Percentiles rank a stretch among this genome's conserved stretches.
Conservation (phyloP, 2,797 vertebrate species). For the Myotis myotis region DNA sequence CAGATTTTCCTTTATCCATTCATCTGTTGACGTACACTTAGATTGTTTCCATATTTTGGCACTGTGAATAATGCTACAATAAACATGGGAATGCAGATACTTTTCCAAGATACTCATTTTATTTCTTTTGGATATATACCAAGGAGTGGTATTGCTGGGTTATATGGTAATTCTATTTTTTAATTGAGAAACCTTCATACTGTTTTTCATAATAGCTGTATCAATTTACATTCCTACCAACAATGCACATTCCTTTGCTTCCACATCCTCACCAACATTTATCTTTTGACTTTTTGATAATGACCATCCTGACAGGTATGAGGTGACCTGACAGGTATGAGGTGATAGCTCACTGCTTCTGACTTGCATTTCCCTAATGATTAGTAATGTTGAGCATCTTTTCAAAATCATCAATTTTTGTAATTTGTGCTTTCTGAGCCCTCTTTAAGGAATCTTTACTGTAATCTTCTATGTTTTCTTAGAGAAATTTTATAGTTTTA, state of each 20-base stretch:
- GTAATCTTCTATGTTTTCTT: conserved; percentile 34
- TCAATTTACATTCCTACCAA: background rate
- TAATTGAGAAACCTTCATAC: background rate
- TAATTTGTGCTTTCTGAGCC: background rate
- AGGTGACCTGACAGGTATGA: background rate
- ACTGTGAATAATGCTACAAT: background rate
- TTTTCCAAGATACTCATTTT: background rate
- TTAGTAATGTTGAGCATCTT: background rate
- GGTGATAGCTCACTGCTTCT: background rate
- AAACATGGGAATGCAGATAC: background rate
- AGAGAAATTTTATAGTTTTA: conserved; percentile 4
- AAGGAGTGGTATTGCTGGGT: background rate
- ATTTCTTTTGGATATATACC: background rate
- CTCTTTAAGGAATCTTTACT: conserved; percentile 18
- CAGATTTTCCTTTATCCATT: background rate
- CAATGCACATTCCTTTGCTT: background rate
- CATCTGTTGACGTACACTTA: background rate
- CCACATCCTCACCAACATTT: background rate
- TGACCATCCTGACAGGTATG: background rate
- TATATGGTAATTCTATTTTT: background rate
- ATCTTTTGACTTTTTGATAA: background rate
- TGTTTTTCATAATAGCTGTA: background rate
- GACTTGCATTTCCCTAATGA: background rate
- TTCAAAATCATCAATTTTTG: background rate
- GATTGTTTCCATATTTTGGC: background rate